Evolutionary conservation across 2,888 invertebrate species (phyloP).

Genomic region (Marronus borbonicus): DNA sequence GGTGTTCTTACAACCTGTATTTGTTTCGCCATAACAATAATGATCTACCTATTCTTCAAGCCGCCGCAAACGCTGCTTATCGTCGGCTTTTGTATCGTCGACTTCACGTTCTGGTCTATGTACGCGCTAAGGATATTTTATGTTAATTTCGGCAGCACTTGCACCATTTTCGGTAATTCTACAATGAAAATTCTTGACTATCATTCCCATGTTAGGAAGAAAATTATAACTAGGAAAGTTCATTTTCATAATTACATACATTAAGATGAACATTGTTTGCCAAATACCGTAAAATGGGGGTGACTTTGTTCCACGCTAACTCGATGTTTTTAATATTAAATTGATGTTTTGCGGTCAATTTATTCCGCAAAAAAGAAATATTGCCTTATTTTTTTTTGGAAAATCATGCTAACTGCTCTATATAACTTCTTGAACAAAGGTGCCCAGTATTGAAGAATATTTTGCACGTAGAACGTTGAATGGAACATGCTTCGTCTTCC

Average conservation of each 20-base stretch:
- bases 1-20: conserved; percentile 15
- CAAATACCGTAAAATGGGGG: neutral
- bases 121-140: conserved; percentile 33
- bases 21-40: conserved; percentile 15
- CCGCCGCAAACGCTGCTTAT: conserved; percentile 14
- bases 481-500: too few species aligned
- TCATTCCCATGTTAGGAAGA: conserved; percentile 17
- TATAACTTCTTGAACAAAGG: too few species aligned
- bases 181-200: conserved; percentile 23
- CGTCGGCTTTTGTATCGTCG: conserved; percentile 26
- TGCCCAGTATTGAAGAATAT: too few species aligned
- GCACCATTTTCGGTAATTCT: conserved; percentile 37
- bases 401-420: too few species aligned
- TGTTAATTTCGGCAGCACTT: conserved; percentile 17
- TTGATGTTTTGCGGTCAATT: too few species aligned
- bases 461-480: too few species aligned
- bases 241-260: conserved; percentile 26
- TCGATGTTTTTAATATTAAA: too few species aligned
- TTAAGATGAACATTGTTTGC: conserved; percentile 10
- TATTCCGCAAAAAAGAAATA: neutral
- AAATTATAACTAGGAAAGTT: conserved; percentile 14
- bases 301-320: too few species aligned
- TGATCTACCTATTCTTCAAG: conserved; percentile 7
- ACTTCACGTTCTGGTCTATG: conserved; percentile 30
- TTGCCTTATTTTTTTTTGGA: too few species aligned